phyloP scores from a whole-genome alignment of 2,888 invertebrate species.

The Pedicia rivosa region DNA sequence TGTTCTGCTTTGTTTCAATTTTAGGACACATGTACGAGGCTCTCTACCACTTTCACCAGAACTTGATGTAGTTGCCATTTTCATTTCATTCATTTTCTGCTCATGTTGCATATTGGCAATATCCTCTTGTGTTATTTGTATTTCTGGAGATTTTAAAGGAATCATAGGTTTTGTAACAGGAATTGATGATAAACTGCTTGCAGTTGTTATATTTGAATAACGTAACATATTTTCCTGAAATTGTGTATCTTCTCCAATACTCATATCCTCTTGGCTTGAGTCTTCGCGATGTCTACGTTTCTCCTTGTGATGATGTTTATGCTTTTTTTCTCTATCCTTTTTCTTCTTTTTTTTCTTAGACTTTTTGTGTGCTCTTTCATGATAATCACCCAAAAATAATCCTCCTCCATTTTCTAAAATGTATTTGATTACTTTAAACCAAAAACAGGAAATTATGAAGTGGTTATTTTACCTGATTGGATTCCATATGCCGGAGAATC shows the following conservation, averaged over 20 bases:
- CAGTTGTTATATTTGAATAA: conserved; percentile 28
- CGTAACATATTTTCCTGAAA: conserved; percentile 26
- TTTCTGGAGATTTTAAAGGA: conserved; percentile 15
- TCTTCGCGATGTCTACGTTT: conserved; percentile 42
- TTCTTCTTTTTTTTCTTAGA: conserved; percentile 68
- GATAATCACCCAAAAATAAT: conserved; percentile 17
- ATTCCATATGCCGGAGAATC: conserved; percentile 28
- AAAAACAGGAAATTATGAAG: background rate
- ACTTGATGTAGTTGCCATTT: conserved; percentile 19
- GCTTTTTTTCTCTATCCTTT: conserved; percentile 53
- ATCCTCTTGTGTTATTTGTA: too few species aligned
- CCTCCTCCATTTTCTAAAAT: background rate
- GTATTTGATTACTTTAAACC: background rate
- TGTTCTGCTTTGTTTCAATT: conserved; percentile 56
- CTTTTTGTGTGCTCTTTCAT: conserved; percentile 46
- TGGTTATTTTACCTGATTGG: conserved; percentile 3
- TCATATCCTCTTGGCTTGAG: conserved; percentile 42
- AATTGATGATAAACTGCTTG: conserved; percentile 26
- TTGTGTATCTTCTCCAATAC: conserved; percentile 36
- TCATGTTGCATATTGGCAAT: too few species aligned
- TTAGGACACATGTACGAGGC: conserved; percentile 63
- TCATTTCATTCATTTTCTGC: too few species aligned
- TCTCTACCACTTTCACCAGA: conserved; percentile 46
- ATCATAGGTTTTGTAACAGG: conserved; percentile 27
- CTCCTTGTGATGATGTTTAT: conserved; percentile 55